Conservation (phyloP, 2,113 vertebrate species). For the Protobothrops flavoviridis region DNA sequence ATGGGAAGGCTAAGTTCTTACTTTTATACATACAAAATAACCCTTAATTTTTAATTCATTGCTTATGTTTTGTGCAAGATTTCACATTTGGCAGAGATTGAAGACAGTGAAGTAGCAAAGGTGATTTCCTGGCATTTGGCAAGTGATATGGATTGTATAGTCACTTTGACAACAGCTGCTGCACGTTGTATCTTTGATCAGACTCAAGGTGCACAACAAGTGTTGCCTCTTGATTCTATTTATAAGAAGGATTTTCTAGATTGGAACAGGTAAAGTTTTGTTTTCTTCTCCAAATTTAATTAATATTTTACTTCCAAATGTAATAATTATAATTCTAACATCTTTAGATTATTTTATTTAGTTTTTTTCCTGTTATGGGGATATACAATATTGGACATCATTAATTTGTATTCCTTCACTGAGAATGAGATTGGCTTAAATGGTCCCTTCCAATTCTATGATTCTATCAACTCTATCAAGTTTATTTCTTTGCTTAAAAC, state of each 20-base stretch:
- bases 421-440: not conserved
- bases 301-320: not conserved
- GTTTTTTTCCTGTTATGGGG: not conserved
- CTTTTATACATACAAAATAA: not conserved
- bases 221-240: conserved; percentile 86
- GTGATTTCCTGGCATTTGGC: conserved; percentile 92
- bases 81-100: conserved; percentile 83
- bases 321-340: not conserved
- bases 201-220: conserved; percentile 84
- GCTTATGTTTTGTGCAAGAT: conserved; percentile 72
- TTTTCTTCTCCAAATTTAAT: conserved; percentile 6
- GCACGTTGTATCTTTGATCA: conserved; percentile 78
- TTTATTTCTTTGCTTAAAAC: not conserved
- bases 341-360: not conserved
- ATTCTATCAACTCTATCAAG: not conserved
- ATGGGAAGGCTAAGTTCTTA: not conserved
- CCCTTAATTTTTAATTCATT: not conserved
- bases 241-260: conserved; percentile 75
- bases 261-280: conserved; percentile 75
- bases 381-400: not conserved
- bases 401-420: not conserved
- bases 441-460: not conserved
- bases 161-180: conserved; percentile 81
- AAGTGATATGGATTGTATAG: conserved; percentile 91
- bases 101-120: conserved; percentile 80